Evolutionary conservation across 2,797 vertebrate genomes (phyloP).

Genomic region (Sphenopsis melanotis): DNA sequence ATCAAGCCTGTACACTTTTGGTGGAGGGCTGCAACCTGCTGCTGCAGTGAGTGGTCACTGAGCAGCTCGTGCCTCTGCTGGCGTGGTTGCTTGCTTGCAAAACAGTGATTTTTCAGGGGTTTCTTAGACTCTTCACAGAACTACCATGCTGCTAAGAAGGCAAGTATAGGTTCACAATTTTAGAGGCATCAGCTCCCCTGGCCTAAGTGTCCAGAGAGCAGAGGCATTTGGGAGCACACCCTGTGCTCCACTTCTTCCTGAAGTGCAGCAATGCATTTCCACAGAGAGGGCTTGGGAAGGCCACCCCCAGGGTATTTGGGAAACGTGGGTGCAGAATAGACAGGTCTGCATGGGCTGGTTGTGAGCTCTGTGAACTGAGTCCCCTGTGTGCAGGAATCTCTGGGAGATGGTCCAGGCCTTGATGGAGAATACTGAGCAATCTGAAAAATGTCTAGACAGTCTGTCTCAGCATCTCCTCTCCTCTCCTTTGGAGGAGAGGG

Average conservation of each 20-base stretch:
- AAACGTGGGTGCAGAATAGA: accelerated
- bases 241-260: neutral
- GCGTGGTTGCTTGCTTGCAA: neutral
- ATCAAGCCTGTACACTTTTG: neutral
- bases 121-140: neutral
- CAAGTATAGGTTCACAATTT: neutral
- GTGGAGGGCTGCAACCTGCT: neutral
- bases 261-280: neutral
- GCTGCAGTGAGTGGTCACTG: neutral
- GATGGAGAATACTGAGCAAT: constrained; percentile 62
- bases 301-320: neutral
- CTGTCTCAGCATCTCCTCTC: constrained; percentile 63
- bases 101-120: neutral
- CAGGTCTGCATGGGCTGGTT: neutral
- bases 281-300: neutral
- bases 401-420: constrained; percentile 62
- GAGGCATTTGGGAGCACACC: neutral
- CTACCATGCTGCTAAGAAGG: neutral
- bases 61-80: neutral
- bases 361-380: constrained; percentile 9
- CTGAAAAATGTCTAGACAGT: constrained; percentile 70
- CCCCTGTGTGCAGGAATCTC: constrained; percentile 58
- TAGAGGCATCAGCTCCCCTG: neutral
- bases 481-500: constrained; percentile 37
- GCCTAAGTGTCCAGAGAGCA: neutral